Conservation (phyloP, 2,797 vertebrate genomes). For the Lateolabrax maculatus region DNA sequence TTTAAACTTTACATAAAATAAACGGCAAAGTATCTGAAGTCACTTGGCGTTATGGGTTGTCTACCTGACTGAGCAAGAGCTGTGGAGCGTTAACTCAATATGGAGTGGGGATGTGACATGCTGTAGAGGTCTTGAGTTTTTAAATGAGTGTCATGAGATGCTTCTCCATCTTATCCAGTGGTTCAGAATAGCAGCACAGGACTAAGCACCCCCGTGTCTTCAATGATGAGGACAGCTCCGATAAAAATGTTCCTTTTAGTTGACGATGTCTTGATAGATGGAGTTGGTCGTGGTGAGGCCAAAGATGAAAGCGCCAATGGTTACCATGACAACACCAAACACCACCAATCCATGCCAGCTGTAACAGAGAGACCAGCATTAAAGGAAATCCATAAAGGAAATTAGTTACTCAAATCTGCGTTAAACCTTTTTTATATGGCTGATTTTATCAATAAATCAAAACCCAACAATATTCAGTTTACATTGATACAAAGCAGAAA, state of each 20-base stretch:
- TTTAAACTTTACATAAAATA: slow-evolving; percentile 45
- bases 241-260: slow-evolving; percentile 46
- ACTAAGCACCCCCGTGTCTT: not conserved
- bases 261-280: slow-evolving; percentile 86
- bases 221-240: not conserved
- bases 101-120: slow-evolving; percentile 28
- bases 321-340: slow-evolving; percentile 92
- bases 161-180: slow-evolving; percentile 33
- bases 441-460: too few species aligned
- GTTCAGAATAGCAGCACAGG: slow-evolving; percentile 57
- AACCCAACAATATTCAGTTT: not conserved
- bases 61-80: slow-evolving; percentile 6
- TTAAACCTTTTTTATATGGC: not conserved
- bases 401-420: not conserved
- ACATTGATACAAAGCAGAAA: not conserved
- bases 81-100: slow-evolving; percentile 18
- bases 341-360: slow-evolving; percentile 92
- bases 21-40: slow-evolving; percentile 52
- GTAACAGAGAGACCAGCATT: slow-evolving; percentile 13
- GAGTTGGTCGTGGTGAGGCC: slow-evolving; percentile 96
- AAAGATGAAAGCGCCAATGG: slow-evolving; percentile 94
- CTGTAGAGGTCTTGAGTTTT: slow-evolving; percentile 2
- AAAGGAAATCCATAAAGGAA: not conserved
- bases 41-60: slow-evolving; percentile 11
- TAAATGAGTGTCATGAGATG: slow-evolving; percentile 43